Base-by-base conservation (phyloP, 1,140 invertebrate genomes). In the Pogonomyrmex californicus region DNA sequence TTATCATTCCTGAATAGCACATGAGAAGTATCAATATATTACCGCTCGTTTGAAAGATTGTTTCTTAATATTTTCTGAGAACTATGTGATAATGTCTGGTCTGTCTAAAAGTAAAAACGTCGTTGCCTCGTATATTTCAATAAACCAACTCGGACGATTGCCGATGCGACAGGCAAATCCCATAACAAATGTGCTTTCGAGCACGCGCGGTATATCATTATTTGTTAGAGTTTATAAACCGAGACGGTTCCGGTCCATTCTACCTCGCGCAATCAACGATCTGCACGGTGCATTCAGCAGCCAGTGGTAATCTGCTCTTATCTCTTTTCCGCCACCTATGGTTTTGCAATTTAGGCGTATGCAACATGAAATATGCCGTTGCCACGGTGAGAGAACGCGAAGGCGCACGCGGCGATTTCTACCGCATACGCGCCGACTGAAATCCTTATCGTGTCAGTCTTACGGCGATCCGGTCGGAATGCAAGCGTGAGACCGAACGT, bases 321-420 rank as follows among this genome's bases (percentile, higher is more conserved):
- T 83, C 79, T 83, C 17, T 36, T 38, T 56, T 58, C 44, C 33
- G 68, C 70, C 54, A 83, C 79, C 68, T 75, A 83, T 83, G 54
- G 41, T 47, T 73, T 82, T 73, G 79, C 66, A 83, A 75, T 75
- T 83, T 75, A 75, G 68, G 56, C 56, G 68, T 83, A 9, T 60
- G 54, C 56, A 83, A 49, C 30, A 38, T 83, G 68, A 83, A 73
- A 62, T 83, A 83, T 83, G 23, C 23, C 33, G 79, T 51, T 51
- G 12, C 62, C 44, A 36, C 62, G 33, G 23, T 14, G 30, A 54
- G 6, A 30, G 14, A 36, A 12, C 58, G 60, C 33, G 33, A 44
- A 33, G 23, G 30, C 44, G 54, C 33, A 47, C 23, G 38, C 36
- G 23, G 60, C 79, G 66, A 60, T 83, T 83, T 75, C 79, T 75